A percentile compares a stretch with the other conserved stretches of the same genome.
phyloP scores from a whole-genome alignment of 2,888 invertebrate species.

The Trissoscelio sp. region DNA sequence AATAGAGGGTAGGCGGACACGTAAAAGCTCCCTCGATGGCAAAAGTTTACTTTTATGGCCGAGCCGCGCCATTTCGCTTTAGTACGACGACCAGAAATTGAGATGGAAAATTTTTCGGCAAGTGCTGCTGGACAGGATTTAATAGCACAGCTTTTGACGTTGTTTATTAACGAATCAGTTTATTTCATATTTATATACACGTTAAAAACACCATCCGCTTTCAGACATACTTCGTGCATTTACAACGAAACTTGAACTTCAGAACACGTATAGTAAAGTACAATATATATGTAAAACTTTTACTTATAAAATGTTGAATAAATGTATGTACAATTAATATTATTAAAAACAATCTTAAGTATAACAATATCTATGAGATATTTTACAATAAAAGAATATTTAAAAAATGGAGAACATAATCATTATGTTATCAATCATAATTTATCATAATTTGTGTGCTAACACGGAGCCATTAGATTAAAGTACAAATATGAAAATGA shows the following conservation, averaged over 20 bases:
- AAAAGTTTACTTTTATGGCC: constrained; percentile 66
- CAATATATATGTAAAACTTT: too few relatives aligned
- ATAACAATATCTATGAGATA: too few relatives aligned
- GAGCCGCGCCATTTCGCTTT: constrained; percentile 45
- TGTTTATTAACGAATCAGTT: constrained; percentile 19
- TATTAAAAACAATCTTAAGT: too few relatives aligned
- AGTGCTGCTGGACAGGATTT: neutral
- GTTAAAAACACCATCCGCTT: constrained; percentile 8
- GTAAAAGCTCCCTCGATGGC: constrained; percentile 66
- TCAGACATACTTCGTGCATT: neutral
- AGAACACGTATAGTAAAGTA: too few relatives aligned
- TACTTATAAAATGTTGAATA: too few relatives aligned
- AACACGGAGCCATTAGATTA: neutral
- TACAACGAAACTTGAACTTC: too few relatives aligned
- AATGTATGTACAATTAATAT: too few relatives aligned
- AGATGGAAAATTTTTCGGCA: constrained; percentile 48
- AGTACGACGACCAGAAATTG: constrained; percentile 41
- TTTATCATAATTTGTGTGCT: neutral
- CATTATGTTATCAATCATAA: neutral
- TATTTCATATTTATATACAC: constrained; percentile 22
- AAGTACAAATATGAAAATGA: constrained; percentile 19
- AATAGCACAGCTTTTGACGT: neutral
- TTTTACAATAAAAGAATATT: too few relatives aligned
- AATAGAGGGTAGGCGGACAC: constrained; percentile 44
- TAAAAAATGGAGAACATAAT: neutral